Base-by-base conservation (phyloP, 1,140 invertebrate genomes). In the Drosophila fuyamai region DNA sequence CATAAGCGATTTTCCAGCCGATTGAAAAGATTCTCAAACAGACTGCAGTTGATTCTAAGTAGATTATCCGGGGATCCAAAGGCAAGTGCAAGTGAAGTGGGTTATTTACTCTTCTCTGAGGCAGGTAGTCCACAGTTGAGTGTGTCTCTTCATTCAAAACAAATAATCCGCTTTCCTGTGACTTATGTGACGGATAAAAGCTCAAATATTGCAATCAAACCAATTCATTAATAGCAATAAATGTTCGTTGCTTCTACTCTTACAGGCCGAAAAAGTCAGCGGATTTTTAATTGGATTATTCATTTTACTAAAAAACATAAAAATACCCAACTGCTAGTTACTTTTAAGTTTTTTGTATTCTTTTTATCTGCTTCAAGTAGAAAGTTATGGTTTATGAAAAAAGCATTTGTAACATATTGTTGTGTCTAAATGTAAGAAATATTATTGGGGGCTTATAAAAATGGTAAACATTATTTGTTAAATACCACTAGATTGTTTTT, bases 1-100 rank as follows among this genome's bases (percentile, higher is more conserved):
- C 50, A 70, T 68, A 71, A 68, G 65, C 50, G 67, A 68, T 71
- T 70, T 70, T 57, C 35, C 66, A 40, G 67, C 65, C 68, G 68
- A 72, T 72, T 71, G 67, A 71, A 71, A 68, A 27, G 67, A 71
- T 71, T 71, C 51, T 71, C 43, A 72, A 72, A 72, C 54, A 50
- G 68, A 71, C 66, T 71, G 66, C 36, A 71, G 68, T 71, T 57
- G 51, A 71, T 58, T 48, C 66, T 71, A 43, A 71, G 68, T 18
- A 71, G 68, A 72, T 72, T 71, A 71, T 71, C 27, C 51, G 29
- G 29, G 27, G 14, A 57, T 47, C 41, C 43, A 1, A 18, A 32
- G 14, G 14, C 23, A 9, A 70, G 44, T 65, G 48, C 66, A 67
- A 67, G 61, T 36, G 40, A 23, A 70, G 67, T 41, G 51, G 29